Base-by-base conservation (phyloP, 2,797 vertebrate species). In the Oreochromis mossambicus region DNA sequence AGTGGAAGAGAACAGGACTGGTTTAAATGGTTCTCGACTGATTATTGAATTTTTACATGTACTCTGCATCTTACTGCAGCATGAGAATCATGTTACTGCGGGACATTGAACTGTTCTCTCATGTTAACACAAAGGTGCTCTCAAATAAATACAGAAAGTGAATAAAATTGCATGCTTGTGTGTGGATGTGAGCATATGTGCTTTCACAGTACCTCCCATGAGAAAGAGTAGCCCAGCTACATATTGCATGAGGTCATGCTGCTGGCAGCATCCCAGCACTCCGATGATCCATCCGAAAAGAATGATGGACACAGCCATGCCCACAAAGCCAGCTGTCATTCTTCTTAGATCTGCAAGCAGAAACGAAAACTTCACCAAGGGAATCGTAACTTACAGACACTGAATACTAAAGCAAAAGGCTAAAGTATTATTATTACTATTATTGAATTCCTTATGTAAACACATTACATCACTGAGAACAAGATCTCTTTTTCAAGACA, bases 171-270 rank as follows among this genome's bases (percentile, higher is more conserved):
- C 66, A 77, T 91, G 89, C 79, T 29, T 75, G 80, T 78, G 85
- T 82, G 86, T 84, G 77, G 50, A 75, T 75, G 84, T 54, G 19
- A 17, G 54, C 77, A 86, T 89, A 66, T 87, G 80, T 91, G 88
- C 87, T 93, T 94, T 97, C 87, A 91, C 91, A 85, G 90, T 96
- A 98, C 98, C 98, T 97, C 98, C 98, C 98, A 98, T 98, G 92
- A 98, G 97, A 95, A 98, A 98, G 92, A 98, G 97, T 92, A 98
- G 97, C 88, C 98, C 98, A 82, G 98, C 98, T 95, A 98, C 98
- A 55, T 98, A 98, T 95, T 98, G 98, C 98, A 98, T 98, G 93
- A 98, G 97, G 94, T 98, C 98, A 94, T 98, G 98, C 95, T 97
- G 97, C 91, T 98, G 97, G 94, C 97, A 98, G 96, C 98, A 98